These are phyloP conservation scores for Synergus umbraculus DNA, from an alignment of 2,888 invertebrate genomes.

Conservation along the genomic window DNA sequence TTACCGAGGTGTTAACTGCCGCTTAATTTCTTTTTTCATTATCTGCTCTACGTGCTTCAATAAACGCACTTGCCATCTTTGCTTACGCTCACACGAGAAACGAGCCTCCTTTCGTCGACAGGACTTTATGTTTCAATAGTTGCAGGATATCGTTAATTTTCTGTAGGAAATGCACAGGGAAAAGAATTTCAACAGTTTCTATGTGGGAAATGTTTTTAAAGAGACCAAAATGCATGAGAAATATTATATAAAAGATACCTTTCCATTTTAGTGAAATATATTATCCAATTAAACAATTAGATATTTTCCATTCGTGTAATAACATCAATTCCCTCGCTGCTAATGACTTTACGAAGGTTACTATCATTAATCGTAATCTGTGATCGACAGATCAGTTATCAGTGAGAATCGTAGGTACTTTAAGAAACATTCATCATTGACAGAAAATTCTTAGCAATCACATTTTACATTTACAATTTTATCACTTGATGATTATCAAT, in stretches of 20 bases:
- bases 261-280: no score
- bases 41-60: constrained; percentile 37
- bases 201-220: constrained; percentile 13
- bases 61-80: constrained; percentile 16
- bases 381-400: constrained; percentile 22
- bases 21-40: constrained; percentile 37
- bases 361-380: constrained; percentile 26
- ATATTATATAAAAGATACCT: no score
- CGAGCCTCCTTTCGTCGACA: constrained; percentile 8
- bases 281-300: neutral
- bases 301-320: constrained; percentile 2
- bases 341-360: constrained; percentile 25
- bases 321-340: neutral
- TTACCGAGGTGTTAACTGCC: constrained; percentile 37
- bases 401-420: constrained; percentile 24
- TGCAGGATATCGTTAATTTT: constrained; percentile 31
- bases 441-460: constrained; percentile 30
- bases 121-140: constrained; percentile 31
- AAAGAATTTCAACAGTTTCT: neutral
- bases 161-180: neutral
- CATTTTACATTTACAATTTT: constrained; percentile 24
- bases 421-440: constrained; percentile 26
- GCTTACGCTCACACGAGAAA: constrained; percentile 13
- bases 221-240: neutral
- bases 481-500: constrained; percentile 23